A percentile compares a stretch with the other conserved stretches of the same genome.
These are phyloP conservation scores for Pygocentrus nattereri DNA, from an alignment of 2,797 vertebrate species.

Conservation along the genomic window DNA sequence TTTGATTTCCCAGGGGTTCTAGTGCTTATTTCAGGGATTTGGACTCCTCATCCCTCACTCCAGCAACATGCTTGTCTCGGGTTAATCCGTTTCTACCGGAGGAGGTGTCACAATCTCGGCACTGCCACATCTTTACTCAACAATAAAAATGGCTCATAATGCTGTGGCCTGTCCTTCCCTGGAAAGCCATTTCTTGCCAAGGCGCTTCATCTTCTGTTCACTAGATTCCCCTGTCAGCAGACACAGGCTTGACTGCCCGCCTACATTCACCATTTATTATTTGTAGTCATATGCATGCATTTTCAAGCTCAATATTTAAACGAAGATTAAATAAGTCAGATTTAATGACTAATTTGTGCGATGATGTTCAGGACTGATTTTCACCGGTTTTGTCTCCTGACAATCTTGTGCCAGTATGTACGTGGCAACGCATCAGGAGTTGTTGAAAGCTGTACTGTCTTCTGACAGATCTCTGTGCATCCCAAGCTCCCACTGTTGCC, in stretches of 20 bases:
- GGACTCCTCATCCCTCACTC: slow-evolving; percentile 74
- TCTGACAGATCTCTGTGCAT: slow-evolving; percentile 39
- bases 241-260: background rate
- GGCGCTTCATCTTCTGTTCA: slow-evolving; percentile 46
- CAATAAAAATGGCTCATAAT: slow-evolving; percentile 64
- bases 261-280: slow-evolving; percentile 15
- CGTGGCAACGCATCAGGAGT: slow-evolving; percentile 20
- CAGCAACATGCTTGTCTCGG: slow-evolving; percentile 65
- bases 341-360: slow-evolving; percentile 20
- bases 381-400: background rate
- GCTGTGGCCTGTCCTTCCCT: slow-evolving; percentile 39
- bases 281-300: slow-evolving; percentile 6
- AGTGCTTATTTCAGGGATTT: slow-evolving; percentile 73
- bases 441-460: slow-evolving; percentile 29
- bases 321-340: slow-evolving; percentile 37
- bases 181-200: slow-evolving; percentile 47
- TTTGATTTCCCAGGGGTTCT: slow-evolving; percentile 79
- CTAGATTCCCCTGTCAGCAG: slow-evolving; percentile 14
- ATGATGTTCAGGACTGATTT: background rate
- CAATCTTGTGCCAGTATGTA: background rate
- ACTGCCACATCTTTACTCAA: slow-evolving; percentile 65
- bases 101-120: slow-evolving; percentile 62
- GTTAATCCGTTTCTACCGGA: slow-evolving; percentile 62
- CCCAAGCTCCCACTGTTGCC: slow-evolving; percentile 21
- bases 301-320: background rate